Percentiles rank a stretch among this genome's conserved stretches.
Conservation (phyloP, 2,797 vertebrate genomes). For the Eulemur rubriventer region DNA sequence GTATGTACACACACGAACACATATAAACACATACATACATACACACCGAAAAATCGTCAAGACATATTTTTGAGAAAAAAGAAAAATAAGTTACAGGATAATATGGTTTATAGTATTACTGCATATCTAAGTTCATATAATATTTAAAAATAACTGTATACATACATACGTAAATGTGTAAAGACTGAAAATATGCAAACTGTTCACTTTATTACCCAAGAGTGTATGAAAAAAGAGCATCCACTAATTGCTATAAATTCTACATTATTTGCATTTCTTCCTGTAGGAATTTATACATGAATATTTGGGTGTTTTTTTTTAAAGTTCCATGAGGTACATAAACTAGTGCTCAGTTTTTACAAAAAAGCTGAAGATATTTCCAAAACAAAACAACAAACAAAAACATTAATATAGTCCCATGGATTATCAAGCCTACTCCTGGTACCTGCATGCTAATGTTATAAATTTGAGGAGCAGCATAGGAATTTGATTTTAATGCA, state of each 20-base stretch:
- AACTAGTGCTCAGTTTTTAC: background rate
- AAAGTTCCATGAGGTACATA: background rate
- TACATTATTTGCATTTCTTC: background rate
- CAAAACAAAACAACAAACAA: background rate
- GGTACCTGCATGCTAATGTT: background rate
- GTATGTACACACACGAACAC: too few species aligned
- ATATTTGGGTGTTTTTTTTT: background rate
- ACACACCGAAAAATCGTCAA: background rate
- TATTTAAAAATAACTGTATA: background rate
- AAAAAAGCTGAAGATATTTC: slow-evolving; percentile 32
- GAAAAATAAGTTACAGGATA: background rate
- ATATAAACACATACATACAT: rapidly evolving
- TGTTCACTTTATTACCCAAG: background rate
- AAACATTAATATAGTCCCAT: background rate
- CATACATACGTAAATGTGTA: background rate
- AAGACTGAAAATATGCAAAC: background rate
- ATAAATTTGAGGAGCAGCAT: background rate
- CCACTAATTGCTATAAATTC: background rate
- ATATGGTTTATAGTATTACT: background rate
- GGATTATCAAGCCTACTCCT: background rate
- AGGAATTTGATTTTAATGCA: background rate
- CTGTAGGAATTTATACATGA: background rate
- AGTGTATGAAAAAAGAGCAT: background rate
- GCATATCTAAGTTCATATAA: background rate
- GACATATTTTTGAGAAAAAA: background rate